phyloP scores from a whole-genome alignment of 2,797 vertebrate species.

The Telmatherina bonti region DNA sequence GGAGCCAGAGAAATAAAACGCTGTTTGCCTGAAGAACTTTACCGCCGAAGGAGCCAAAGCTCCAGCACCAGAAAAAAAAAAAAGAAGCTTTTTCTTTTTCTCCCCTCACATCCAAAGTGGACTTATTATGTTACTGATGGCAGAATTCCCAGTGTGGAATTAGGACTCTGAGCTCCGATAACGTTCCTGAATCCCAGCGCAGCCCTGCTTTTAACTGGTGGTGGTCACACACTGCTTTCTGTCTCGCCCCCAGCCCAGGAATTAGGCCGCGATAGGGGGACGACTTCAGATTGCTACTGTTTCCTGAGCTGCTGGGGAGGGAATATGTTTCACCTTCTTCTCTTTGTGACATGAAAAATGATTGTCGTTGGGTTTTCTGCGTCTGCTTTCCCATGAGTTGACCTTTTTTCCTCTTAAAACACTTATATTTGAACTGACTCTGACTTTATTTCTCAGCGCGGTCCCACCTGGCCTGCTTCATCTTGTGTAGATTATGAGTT shows the following conservation, averaged over 20 bases:
- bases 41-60: slow-evolving; percentile 63
- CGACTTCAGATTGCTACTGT: slow-evolving; percentile 67
- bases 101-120: slow-evolving; percentile 73
- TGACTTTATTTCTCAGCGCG: slow-evolving; percentile 53
- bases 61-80: slow-evolving; percentile 39
- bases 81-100: slow-evolving; percentile 40
- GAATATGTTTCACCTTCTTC: slow-evolving; percentile 42
- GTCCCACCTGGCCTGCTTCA: too few species aligned
- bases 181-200: slow-evolving; percentile 75
- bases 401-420: background rate
- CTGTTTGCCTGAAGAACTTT: slow-evolving; percentile 74
- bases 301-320: slow-evolving; percentile 61
- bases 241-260: slow-evolving; percentile 59
- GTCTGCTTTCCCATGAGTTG: background rate
- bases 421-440: background rate
- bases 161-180: slow-evolving; percentile 79
- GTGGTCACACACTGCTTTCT: slow-evolving; percentile 75
- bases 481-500: slow-evolving; percentile 77
- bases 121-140: slow-evolving; percentile 81
- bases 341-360: slow-evolving; percentile 36
- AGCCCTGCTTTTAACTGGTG: slow-evolving; percentile 70
- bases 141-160: slow-evolving; percentile 82
- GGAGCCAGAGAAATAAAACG: slow-evolving; percentile 64
- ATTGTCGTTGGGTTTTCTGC: slow-evolving; percentile 19
- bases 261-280: slow-evolving; percentile 73